These are phyloP conservation scores for Lepilemur ruficaudatus DNA, from an alignment of 2,797 vertebrate genomes.

Conservation along the genomic window DNA sequence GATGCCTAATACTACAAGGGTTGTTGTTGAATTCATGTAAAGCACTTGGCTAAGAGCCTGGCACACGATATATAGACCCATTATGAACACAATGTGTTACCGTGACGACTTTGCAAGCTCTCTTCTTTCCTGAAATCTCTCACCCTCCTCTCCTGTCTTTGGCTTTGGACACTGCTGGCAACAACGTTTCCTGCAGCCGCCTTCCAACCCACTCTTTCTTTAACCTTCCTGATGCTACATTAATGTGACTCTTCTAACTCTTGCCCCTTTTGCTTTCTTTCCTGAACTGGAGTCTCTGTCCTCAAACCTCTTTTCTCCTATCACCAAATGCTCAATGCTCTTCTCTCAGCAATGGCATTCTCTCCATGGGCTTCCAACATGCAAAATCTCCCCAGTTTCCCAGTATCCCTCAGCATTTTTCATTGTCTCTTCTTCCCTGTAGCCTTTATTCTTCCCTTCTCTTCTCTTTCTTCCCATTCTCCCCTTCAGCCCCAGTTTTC, in stretches of 20 bases:
- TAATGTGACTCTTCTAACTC: background rate
- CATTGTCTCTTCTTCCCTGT: too few species aligned
- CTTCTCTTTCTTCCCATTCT: background rate
- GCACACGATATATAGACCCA: background rate
- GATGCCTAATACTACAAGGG: background rate
- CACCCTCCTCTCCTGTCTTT: background rate
- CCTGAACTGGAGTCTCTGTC: background rate
- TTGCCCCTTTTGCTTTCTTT: background rate
- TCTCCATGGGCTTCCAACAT: background rate
- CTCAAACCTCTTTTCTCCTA: background rate
- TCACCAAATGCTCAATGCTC: background rate
- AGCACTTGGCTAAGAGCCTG: background rate
- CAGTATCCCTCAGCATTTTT: background rate
- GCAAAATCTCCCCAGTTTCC: background rate
- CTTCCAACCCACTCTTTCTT: background rate
- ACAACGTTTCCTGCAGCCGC: accelerated
- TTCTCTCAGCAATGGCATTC: background rate
- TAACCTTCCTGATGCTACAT: background rate
- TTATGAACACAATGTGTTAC: background rate
- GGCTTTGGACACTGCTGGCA: background rate
- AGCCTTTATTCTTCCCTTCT: background rate
- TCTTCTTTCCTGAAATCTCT: background rate
- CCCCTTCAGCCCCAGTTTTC: background rate
- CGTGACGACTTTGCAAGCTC: background rate
- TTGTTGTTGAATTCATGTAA: background rate